phyloP scores from a whole-genome alignment of 2,888 invertebrate genomes.

The Zeuzera pyrina region DNA sequence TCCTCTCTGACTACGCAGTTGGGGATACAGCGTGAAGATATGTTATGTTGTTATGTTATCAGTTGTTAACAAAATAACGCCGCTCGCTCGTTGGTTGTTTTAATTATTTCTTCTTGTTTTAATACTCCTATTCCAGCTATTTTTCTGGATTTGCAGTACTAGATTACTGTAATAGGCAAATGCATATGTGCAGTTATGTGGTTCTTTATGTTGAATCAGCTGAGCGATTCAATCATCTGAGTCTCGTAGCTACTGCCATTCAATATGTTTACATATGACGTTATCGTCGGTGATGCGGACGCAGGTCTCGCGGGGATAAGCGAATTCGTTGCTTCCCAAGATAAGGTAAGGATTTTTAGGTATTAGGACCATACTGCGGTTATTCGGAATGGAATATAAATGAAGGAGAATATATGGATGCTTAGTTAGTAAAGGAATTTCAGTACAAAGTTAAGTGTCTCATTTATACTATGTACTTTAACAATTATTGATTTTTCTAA shows the following conservation, averaged over 20 bases:
- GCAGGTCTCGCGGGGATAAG: constrained; percentile 19
- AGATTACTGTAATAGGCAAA: too few species aligned
- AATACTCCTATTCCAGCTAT: too few species aligned
- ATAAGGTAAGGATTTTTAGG: constrained; percentile 18
- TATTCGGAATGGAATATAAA: constrained; percentile 18
- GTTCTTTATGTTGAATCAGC: constrained; percentile 18
- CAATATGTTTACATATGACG: constrained; percentile 18
- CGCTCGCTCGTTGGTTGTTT: too few species aligned
- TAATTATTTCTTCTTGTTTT: too few species aligned
- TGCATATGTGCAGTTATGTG: constrained; percentile 18
- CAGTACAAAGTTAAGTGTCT: constrained; percentile 4
- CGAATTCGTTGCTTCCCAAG: constrained; percentile 22
- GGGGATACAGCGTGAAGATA: too few species aligned
- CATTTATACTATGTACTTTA: constrained; percentile 5
- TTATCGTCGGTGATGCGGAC: constrained; percentile 11
- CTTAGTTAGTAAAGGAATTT: constrained; percentile 17
- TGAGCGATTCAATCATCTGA: constrained; percentile 19
- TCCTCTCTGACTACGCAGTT: too few species aligned
- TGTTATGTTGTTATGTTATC: too few species aligned
- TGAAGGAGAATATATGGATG: constrained; percentile 11
- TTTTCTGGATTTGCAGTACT: too few species aligned
- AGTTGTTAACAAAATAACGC: too few species aligned
- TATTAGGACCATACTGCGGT: constrained; percentile 14
- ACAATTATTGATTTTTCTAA: constrained; percentile 6
- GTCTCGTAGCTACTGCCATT: constrained; percentile 16